phyloP scores from a whole-genome alignment of 2,797 vertebrate species.

The Poeciliopsis infans region DNA sequence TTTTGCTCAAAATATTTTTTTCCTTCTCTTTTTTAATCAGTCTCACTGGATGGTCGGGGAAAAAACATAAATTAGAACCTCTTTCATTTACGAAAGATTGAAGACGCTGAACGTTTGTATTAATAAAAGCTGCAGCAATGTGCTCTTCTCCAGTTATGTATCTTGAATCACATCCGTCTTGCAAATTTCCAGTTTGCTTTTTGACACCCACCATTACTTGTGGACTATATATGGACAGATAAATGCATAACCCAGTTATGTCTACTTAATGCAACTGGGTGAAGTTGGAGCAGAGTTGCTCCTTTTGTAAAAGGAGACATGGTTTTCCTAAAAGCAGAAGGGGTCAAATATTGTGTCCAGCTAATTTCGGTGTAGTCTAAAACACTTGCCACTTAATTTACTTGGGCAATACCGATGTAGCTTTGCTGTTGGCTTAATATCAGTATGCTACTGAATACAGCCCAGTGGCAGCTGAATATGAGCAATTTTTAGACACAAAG shows the following conservation, averaged over 20 bases:
- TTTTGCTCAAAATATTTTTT: neutral
- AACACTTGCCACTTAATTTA: neutral
- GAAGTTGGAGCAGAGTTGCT: neutral
- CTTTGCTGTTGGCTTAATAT: neutral
- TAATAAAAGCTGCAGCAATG: neutral
- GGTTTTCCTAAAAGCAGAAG: neutral
- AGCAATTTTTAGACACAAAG: conserved; percentile 22
- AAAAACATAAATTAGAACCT: neutral
- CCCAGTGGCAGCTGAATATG: neutral
- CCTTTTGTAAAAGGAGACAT: neutral
- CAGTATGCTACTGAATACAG: neutral
- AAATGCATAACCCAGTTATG: conserved; percentile 2
- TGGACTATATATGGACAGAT: neutral
- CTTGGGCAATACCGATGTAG: neutral
- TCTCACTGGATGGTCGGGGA: neutral
- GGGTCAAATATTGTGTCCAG: neutral
- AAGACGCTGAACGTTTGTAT: neutral
- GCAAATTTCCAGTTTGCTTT: neutral
- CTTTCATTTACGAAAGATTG: neutral
- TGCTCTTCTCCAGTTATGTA: neutral
- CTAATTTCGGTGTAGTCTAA: neutral
- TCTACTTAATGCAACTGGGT: conserved; percentile 2
- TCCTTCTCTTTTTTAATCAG: neutral
- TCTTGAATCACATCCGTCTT: neutral
- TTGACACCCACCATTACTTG: neutral